A percentile compares a stretch with the other conserved stretches of the same genome.
Conservation (phyloP, 1,140 invertebrate genomes). For the Oryctes rhinoceros region DNA sequence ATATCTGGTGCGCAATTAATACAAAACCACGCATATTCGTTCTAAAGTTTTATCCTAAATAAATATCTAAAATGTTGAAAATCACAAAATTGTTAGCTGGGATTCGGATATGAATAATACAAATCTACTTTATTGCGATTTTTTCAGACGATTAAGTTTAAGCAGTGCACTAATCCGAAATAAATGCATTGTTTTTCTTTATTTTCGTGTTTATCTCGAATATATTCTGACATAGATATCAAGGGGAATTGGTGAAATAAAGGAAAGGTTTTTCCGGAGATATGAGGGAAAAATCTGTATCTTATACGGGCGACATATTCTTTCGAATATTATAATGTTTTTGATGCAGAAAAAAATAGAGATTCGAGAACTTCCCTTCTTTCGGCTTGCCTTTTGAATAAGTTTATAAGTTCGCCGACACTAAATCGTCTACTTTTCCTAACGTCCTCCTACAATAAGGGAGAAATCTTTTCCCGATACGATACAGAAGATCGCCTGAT, state of each 20-base stretch:
- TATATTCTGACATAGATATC: neutral
- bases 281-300: neutral
- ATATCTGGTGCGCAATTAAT: too few relatives aligned
- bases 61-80: too few relatives aligned
- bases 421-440: neutral
- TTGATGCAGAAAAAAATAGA: slow-evolving; percentile 8
- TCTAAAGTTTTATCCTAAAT: too few relatives aligned
- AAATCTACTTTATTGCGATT: too few relatives aligned
- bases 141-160: too few relatives aligned
- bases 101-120: too few relatives aligned
- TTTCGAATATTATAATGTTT: slow-evolving; percentile 5
- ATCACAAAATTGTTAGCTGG: too few relatives aligned
- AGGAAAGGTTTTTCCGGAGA: neutral
- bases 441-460: slow-evolving; percentile 32
- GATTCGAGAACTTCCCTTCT: neutral
- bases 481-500: slow-evolving; percentile 45
- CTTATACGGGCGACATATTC: slow-evolving; percentile 25
- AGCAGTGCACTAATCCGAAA: too few relatives aligned
- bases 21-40: too few relatives aligned
- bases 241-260: neutral
- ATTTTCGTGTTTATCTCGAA: neutral
- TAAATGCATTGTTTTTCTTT: too few relatives aligned
- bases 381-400: slow-evolving; percentile 6
- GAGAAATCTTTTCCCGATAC: slow-evolving; percentile 39
- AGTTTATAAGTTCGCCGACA: slow-evolving; percentile 32